Base-by-base conservation (phyloP, 2,113 vertebrate species). In the Indri indri region DNA sequence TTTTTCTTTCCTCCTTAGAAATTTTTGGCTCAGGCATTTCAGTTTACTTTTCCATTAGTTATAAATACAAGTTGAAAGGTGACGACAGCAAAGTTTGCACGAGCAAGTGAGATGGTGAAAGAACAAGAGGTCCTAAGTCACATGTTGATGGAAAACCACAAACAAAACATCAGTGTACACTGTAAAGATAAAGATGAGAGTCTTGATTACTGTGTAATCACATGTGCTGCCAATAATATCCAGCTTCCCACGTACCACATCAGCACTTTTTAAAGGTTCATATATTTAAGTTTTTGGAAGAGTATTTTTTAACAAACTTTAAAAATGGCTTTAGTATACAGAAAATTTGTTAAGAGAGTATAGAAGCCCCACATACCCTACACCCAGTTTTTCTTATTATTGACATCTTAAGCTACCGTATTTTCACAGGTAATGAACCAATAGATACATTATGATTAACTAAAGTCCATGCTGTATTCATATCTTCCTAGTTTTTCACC, bases 41-140 rank as follows among this genome's bases (percentile, higher is more conserved):
- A 66, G n/a, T 73, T 95, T 92, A 52, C 16, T 87, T 95, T 96
- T 83, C 34, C 37, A 61, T 85, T 88, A 91, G 37, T 89, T 65
- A 45, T 88, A 94, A 76, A 68, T 77, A 47, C 8, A 57, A 88
- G 22, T 86, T 73, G 76, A 95, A 91, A 91, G 73, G 6, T 80
- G 27, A n/a, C 42, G 17, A 40, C 30, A 88, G 50, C 12, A 88
- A 52, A 37, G 22, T 92, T 97, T 88, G 32, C 50, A 45, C 59
- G 87, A 94, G 45, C 66, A 83, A 84, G 6, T 77, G 34, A 84
- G 47, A 80, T 59, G 42, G 10, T 80, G 52, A 83, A 80, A 84
- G 57, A 87, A 95, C 63, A 87, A 3, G 6, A 14, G 63, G 54
- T 52, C 57, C 88, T 92, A 90, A 82, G 32, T 92, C 30, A 42